Evolutionary conservation across 1,140 invertebrate species (phyloP).

Genomic region (Drosophila nigrodunni): DNA sequence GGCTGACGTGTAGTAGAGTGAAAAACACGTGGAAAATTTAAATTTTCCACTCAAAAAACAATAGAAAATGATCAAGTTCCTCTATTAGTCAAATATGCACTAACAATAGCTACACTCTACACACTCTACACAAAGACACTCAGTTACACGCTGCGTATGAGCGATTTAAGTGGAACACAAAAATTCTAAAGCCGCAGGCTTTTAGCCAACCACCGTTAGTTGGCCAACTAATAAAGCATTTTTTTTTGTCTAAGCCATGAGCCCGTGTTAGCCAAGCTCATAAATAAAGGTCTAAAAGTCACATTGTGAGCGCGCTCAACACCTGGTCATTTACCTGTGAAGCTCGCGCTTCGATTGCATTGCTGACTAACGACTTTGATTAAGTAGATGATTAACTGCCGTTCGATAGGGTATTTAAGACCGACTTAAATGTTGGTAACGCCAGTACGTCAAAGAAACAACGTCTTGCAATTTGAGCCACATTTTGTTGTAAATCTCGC

Average conservation of each 20-base stretch:
- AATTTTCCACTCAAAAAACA: no score
- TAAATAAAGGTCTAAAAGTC: conserved; percentile 26
- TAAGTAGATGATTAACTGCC: conserved; percentile 7
- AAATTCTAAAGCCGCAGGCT: not conserved
- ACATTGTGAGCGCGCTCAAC: not conserved
- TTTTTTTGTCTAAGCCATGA: not conserved
- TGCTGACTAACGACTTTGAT: conserved; percentile 5
- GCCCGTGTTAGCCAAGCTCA: conserved; percentile 12
- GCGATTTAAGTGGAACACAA: not conserved
- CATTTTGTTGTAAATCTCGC: not conserved
- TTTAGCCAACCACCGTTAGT: conserved; percentile 26
- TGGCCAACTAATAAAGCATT: conserved; percentile 5
- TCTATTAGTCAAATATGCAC: no score
- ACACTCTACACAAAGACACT: not conserved
- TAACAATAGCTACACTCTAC: no score
- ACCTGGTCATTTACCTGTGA: conserved; percentile 3
- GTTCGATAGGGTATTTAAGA: not conserved
- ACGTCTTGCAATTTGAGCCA: not conserved
- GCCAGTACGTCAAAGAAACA: not conserved
- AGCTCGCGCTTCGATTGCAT: not conserved
- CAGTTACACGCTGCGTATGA: not conserved
- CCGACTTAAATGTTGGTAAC: not conserved
- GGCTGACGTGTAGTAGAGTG: no score
- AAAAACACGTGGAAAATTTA: no score
- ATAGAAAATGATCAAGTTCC: no score